Percentiles rank a stretch among this genome's conserved stretches.
Evolutionary conservation across 2,888 invertebrate genomes (phyloP).

Genomic region (Cybosia mesomella): DNA sequence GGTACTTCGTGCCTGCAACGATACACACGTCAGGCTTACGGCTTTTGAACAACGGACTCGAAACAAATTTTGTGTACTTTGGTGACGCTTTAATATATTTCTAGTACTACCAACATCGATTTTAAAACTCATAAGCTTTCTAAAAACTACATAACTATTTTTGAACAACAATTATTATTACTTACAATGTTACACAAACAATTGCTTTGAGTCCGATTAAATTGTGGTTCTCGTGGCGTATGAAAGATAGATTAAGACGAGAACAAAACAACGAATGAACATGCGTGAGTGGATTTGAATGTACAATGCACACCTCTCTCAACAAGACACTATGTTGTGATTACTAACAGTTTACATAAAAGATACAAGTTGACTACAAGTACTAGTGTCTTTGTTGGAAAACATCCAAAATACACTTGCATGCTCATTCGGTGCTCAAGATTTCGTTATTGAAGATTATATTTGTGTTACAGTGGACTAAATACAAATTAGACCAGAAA

Average conservation of each 20-base stretch:
- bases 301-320: conserved; percentile 42
- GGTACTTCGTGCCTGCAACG: conserved; percentile 98
- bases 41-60: conserved; percentile 57
- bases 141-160: conserved; percentile 6
- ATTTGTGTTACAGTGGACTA: conserved; percentile 66
- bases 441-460: conserved; percentile 59
- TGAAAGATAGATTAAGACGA: conserved; percentile 69
- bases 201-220: conserved; percentile 70
- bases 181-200: conserved; percentile 16
- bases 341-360: conserved; percentile 27
- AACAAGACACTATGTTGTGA: conserved; percentile 34
- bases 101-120: conserved; percentile 7
- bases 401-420: conserved; percentile 69
- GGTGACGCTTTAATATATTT: conserved; percentile 23
- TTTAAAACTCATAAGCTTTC: background rate
- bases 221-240: conserved; percentile 67
- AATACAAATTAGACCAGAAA: conserved; percentile 66
- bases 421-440: conserved; percentile 80
- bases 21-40: conserved; percentile 82
- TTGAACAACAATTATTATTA: background rate
- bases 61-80: conserved; percentile 52
- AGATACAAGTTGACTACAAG: conserved; percentile 25
- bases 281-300: conserved; percentile 70
- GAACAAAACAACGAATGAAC: conserved; percentile 79
- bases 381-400: conserved; percentile 45